Evolutionary conservation across 2,113 vertebrate species (phyloP).

Genomic region (Cynocephalus volans): DNA sequence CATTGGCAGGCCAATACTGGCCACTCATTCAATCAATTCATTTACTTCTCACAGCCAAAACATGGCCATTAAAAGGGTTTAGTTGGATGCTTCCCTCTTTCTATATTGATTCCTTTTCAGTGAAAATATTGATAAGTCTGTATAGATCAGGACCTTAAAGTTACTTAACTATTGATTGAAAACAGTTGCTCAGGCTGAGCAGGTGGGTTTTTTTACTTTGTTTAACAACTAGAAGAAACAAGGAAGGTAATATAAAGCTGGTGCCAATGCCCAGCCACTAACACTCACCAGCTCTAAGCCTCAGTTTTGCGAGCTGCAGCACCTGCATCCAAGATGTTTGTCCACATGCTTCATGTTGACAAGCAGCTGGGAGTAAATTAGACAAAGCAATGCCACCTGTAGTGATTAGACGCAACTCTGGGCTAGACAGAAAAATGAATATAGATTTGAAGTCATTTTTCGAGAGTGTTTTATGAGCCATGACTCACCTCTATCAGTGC

Average conservation of each 20-base stretch:
- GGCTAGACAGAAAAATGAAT: conserved; percentile 22
- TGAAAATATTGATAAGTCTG: conserved; percentile 97
- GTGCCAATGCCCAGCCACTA: conserved; percentile 86
- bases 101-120: conserved; percentile 94
- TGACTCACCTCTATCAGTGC: neutral
- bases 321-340: conserved; percentile 86
- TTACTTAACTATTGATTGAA: conserved; percentile 96
- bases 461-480: neutral
- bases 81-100: conserved; percentile 92
- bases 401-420: neutral
- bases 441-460: conserved; percentile 42
- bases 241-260: conserved; percentile 86
- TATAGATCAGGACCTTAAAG: conserved; percentile 93
- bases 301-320: conserved; percentile 85
- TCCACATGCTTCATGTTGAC: conserved; percentile 72
- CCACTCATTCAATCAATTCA: conserved; percentile 94
- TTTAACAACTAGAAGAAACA: conserved; percentile 90
- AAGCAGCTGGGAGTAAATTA: conserved; percentile 78
- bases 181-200: conserved; percentile 91
- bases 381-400: conserved; percentile 41
- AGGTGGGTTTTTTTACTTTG: conserved; percentile 91
- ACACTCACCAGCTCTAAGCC: conserved; percentile 88
- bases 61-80: conserved; percentile 94
- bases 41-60: conserved; percentile 93
- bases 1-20: conserved; percentile 90